Percentiles rank a stretch among this genome's conserved stretches.
Evolutionary conservation across 2,797 vertebrate species (phyloP).

Genomic region (Aselliscus stoliczkanus): DNA sequence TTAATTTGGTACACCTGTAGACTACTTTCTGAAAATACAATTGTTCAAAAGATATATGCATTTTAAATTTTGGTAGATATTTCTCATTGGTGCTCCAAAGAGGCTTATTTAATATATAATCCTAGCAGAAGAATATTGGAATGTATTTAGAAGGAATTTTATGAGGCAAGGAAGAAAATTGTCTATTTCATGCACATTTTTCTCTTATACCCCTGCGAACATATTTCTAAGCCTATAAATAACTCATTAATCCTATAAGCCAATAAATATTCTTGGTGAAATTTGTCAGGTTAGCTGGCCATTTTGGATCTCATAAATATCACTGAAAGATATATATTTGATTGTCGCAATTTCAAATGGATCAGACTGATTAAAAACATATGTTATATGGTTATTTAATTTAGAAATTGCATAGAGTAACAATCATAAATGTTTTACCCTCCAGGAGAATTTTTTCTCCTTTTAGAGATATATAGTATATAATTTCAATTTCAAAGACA

Average conservation of each 20-base stretch:
- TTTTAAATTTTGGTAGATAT: not conserved
- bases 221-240: not conserved
- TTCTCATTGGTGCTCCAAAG: not conserved
- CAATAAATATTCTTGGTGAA: not conserved
- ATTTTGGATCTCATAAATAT: not conserved
- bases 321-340: not conserved
- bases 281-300: not conserved
- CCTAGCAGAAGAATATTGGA: not conserved
- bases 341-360: not conserved
- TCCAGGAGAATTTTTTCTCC: not conserved
- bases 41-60: not conserved
- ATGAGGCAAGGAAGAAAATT: not conserved
- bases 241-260: not conserved
- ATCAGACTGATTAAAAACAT: not conserved
- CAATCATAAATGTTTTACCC: not conserved
- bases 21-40: not conserved
- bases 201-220: not conserved
- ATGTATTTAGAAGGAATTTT: not conserved
- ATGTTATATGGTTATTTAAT: not conserved
- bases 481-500: constrained; percentile 19
- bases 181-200: not conserved
- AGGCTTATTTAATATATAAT: not conserved
- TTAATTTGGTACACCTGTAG: not conserved
- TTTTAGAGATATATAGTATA: not conserved
- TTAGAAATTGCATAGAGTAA: not conserved